phyloP scores from a whole-genome alignment of 2,113 vertebrate species.

The Cacatua alba region DNA sequence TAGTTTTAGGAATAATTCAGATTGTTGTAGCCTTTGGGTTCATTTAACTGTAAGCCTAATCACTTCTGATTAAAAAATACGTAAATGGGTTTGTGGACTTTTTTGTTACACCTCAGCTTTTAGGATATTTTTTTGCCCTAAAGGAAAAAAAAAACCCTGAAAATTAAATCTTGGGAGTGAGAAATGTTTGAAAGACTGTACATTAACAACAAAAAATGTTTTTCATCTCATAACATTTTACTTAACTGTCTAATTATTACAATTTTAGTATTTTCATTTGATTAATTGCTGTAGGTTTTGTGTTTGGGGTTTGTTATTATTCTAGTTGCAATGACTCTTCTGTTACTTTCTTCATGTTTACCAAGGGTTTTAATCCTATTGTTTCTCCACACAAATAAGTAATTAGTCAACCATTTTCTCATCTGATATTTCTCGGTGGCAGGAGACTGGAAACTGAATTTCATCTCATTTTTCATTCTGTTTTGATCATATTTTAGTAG shows the following conservation, averaged over 20 bases:
- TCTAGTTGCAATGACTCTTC: background rate
- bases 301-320: background rate
- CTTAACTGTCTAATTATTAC: constrained; percentile 30
- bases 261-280: constrained; percentile 12
- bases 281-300: constrained; percentile 35
- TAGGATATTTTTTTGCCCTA: background rate
- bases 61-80: constrained; percentile 64
- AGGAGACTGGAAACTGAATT: background rate
- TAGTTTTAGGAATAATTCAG: constrained; percentile 47
- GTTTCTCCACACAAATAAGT: constrained; percentile 2
- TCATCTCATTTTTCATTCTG: constrained; percentile 12
- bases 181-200: background rate
- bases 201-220: background rate
- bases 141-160: background rate
- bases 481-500: background rate
- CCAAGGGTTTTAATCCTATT: background rate
- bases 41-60: constrained; percentile 56
- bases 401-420: constrained; percentile 36
- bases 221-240: background rate
- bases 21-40: constrained; percentile 36
- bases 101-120: background rate
- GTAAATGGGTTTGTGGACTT: constrained; percentile 37
- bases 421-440: background rate
- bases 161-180: background rate
- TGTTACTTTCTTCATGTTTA: background rate